A percentile compares a stretch with the other conserved stretches of the same genome.
phyloP scores from a whole-genome alignment of 2,113 vertebrate genomes.

The Pycnonotus jocosus region DNA sequence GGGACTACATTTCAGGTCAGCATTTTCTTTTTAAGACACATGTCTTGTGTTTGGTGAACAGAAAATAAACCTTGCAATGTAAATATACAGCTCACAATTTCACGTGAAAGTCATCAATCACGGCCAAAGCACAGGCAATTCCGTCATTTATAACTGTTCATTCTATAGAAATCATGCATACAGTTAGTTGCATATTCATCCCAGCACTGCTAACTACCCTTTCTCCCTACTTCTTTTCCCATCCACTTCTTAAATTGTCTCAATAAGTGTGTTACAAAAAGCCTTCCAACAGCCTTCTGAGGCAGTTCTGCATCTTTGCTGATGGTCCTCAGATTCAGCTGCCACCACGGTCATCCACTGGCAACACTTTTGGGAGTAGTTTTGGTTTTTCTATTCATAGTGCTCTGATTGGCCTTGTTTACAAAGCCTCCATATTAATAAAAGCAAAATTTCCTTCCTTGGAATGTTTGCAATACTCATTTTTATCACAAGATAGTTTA shows the following conservation, averaged over 20 bases:
- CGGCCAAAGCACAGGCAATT: background rate
- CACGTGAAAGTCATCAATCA: background rate
- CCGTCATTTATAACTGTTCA: background rate
- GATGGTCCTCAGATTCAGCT: background rate
- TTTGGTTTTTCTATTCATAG: background rate
- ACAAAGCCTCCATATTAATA: background rate
- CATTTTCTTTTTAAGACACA: background rate
- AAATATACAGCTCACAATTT: background rate
- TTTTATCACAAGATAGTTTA: background rate
- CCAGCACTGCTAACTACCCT: background rate
- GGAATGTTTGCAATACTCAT: background rate
- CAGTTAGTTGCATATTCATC: background rate
- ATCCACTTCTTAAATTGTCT: background rate
- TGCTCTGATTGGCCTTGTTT: background rate
- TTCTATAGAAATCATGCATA: background rate
- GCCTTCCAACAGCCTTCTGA: background rate
- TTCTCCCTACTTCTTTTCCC: background rate
- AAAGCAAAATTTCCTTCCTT: background rate
- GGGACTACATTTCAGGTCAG: background rate
- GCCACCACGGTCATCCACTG: background rate
- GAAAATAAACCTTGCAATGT: background rate
- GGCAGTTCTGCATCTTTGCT: background rate
- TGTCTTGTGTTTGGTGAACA: background rate
- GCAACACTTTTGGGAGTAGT: background rate
- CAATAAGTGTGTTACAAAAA: background rate